A percentile compares a stretch with the other conserved stretches of the same genome.
These are phyloP conservation scores for Heliconius ismenius DNA, from an alignment of 2,888 invertebrate genomes.

Conservation along the genomic window DNA sequence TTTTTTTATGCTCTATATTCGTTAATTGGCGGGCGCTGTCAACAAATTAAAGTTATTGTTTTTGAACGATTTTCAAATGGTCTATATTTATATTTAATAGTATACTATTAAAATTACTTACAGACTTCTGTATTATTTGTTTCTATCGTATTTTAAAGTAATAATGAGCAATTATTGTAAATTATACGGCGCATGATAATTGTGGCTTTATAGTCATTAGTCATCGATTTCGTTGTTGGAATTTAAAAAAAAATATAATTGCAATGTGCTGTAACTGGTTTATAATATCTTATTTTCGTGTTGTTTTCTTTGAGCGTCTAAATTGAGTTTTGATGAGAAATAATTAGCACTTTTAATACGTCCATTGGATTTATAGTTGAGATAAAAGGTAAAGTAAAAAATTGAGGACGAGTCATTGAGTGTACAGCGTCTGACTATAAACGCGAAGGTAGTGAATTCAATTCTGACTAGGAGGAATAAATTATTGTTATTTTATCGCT, in stretches of 20 bases:
- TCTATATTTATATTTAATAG: constrained; percentile 46
- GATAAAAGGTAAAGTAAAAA: background rate
- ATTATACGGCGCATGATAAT: constrained; percentile 12
- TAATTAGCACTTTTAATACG: constrained; percentile 14
- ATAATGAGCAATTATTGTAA: constrained; percentile 10
- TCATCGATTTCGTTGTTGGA: constrained; percentile 20
- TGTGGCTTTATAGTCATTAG: constrained; percentile 28
- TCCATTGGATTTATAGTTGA: background rate
- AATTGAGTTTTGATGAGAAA: constrained; percentile 19
- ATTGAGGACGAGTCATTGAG: background rate
- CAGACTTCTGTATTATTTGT: constrained; percentile 37
- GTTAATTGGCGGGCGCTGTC: constrained; percentile 51
- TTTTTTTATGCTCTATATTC: constrained; percentile 29
- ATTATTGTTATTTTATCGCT: background rate
- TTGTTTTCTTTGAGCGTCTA: constrained; percentile 5
- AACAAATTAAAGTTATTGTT: constrained; percentile 46
- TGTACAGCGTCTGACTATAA: background rate
- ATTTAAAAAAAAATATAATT: constrained; percentile 23
- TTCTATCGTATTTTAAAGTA: constrained; percentile 23
- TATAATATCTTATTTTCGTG: constrained; percentile 22
- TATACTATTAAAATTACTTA: constrained; percentile 38
- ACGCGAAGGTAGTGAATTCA: background rate
- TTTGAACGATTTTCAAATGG: constrained; percentile 45
- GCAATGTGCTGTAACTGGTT: constrained; percentile 18
- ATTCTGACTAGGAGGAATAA: background rate